A percentile compares a stretch with the other conserved stretches of the same genome.
Evolutionary conservation across 2,113 vertebrate species (phyloP).

Genomic region (Daboia siamensis): DNA sequence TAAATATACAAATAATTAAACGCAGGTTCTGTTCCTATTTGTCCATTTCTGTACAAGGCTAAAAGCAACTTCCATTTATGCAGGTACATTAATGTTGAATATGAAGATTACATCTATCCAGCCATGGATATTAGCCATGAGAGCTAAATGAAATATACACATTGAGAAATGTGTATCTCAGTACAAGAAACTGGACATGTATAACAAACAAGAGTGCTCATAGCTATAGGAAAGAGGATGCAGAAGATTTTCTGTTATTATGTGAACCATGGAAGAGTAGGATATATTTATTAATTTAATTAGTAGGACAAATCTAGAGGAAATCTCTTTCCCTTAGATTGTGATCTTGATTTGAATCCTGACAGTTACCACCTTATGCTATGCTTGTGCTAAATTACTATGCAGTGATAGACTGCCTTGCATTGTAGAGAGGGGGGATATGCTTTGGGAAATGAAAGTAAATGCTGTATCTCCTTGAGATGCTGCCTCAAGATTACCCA

Average conservation of each 20-base stretch:
- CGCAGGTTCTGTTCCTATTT: neutral
- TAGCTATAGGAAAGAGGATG: neutral
- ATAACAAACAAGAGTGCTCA: neutral
- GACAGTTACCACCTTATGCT: neutral
- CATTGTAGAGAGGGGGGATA: neutral
- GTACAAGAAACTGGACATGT: neutral
- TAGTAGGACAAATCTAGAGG: neutral
- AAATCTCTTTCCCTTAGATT: neutral
- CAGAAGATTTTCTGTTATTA: neutral
- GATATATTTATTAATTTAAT: neutral
- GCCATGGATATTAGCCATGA: neutral
- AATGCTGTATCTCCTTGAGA: neutral
- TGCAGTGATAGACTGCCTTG: too few relatives aligned
- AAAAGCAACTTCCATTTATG: neutral
- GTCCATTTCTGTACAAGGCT: neutral
- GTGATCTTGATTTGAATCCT: neutral
- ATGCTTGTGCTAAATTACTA: neutral
- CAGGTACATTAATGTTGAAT: neutral
- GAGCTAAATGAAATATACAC: neutral
- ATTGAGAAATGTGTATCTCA: neutral
- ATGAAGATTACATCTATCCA: neutral
- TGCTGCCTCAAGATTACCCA: neutral
- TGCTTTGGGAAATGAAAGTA: neutral
- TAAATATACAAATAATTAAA: neutral
- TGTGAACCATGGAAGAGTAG: neutral